phyloP scores from a whole-genome alignment of 2,113 vertebrate species.

The Alces alces region DNA sequence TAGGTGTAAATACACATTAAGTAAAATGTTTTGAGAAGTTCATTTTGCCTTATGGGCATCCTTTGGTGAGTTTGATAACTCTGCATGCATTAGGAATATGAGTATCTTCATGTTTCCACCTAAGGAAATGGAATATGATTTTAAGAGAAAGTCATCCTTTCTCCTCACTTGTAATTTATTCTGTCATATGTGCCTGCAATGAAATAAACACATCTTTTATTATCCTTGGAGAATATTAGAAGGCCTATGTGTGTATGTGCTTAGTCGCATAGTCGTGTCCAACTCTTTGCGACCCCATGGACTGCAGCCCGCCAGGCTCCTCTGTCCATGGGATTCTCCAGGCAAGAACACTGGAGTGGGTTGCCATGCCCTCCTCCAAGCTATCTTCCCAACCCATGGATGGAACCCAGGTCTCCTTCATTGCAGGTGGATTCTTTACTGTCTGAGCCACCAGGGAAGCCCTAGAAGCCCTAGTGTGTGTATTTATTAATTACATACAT shows the following conservation, averaged over 20 bases:
- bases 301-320: not conserved
- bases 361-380: not conserved
- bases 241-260: not conserved
- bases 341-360: not conserved
- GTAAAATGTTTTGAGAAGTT: not conserved
- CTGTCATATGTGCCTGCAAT: not conserved
- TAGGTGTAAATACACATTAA: not conserved
- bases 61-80: not conserved
- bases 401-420: not conserved
- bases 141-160: constrained; percentile 1
- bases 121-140: not conserved
- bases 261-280: not conserved
- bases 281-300: not conserved
- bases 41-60: not conserved
- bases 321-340: not conserved
- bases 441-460: not conserved
- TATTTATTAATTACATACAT: not conserved
- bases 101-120: constrained; percentile 31
- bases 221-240: not conserved
- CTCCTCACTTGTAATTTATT: not conserved
- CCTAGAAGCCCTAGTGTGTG: not conserved
- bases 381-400: not conserved
- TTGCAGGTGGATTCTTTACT: not conserved
- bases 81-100: not conserved
- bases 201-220: not conserved